Percentiles rank a stretch among this genome's conserved stretches.
Conservation (phyloP, 1,140 invertebrate genomes). For the Chrysomallon squamiferum region DNA sequence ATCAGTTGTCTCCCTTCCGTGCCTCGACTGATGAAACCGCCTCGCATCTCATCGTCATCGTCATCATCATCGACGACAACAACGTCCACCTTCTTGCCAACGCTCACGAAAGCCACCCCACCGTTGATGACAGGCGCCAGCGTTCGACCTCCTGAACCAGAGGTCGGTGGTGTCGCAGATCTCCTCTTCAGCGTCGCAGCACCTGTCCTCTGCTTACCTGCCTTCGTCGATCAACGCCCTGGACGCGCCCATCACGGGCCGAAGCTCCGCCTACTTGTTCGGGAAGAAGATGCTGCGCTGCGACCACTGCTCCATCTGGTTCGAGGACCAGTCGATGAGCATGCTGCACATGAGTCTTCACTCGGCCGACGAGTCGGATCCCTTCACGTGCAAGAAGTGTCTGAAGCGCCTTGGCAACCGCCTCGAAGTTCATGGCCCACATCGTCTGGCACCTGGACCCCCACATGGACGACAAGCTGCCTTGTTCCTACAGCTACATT, state of each 20-base stretch:
- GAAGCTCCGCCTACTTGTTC: conserved; percentile 1
- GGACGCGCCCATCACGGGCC: not conserved
- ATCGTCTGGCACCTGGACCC: conserved; percentile 75
- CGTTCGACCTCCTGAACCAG: no score
- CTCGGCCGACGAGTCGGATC: conserved; percentile 43
- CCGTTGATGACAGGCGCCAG: not conserved
- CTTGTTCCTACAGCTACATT: no score
- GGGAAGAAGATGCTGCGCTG: conserved; percentile 40
- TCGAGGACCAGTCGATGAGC: conserved; percentile 53
- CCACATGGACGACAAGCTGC: conserved; percentile 31
- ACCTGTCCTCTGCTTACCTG: no score
- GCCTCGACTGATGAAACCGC: not conserved
- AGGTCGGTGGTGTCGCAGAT: not conserved
- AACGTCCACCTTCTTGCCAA: conserved; percentile 2
- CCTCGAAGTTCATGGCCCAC: conserved; percentile 73
- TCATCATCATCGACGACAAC: not conserved
- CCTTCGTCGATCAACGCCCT: not conserved
- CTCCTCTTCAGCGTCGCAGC: not conserved
- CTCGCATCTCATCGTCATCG: not conserved
- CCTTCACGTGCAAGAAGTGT: conserved; percentile 51
- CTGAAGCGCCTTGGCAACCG: conserved; percentile 55
- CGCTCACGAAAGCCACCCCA: not conserved
- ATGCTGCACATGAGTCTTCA: conserved; percentile 51
- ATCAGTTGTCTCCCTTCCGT: conserved; percentile 13
- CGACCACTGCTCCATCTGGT: conserved; percentile 50